These are phyloP conservation scores for Armadillidium nasatum DNA, from an alignment of 1,140 invertebrate species.

Conservation along the genomic window DNA sequence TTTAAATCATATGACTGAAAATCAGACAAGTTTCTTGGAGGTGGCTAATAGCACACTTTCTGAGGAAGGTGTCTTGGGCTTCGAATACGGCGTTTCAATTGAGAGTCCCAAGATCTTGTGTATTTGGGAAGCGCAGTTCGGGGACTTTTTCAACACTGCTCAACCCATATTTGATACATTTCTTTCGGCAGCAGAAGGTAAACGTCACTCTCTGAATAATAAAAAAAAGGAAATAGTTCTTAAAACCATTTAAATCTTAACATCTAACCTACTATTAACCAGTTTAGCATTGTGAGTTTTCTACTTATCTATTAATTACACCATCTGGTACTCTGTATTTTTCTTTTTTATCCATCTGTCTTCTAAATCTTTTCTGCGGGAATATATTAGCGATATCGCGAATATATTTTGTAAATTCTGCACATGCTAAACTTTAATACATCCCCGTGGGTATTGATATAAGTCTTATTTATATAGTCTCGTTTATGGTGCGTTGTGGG, in stretches of 20 bases:
- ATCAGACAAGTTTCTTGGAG: slow-evolving; percentile 62
- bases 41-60: slow-evolving; percentile 90
- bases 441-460: no score
- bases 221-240: no score
- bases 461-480: no score
- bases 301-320: not conserved
- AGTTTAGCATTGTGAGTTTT: not conserved
- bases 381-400: no score
- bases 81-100: slow-evolving; percentile 80
- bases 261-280: no score
- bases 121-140: slow-evolving; percentile 99
- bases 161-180: slow-evolving; percentile 95
- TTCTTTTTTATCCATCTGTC: no score
- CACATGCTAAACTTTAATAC: no score
- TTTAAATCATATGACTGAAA: slow-evolving; percentile 69
- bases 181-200: slow-evolving; percentile 82
- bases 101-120: slow-evolving; percentile 74
- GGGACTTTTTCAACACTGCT: slow-evolving; percentile 93
- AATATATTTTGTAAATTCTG: no score
- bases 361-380: no score
- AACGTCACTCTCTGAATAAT: no score
- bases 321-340: not conserved
- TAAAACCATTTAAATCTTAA: no score
- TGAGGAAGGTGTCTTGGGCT: slow-evolving; percentile 94
- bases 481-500: no score